Evolutionary conservation across 2,797 vertebrate species (phyloP).

Genomic region (Rhincodon typus): DNA sequence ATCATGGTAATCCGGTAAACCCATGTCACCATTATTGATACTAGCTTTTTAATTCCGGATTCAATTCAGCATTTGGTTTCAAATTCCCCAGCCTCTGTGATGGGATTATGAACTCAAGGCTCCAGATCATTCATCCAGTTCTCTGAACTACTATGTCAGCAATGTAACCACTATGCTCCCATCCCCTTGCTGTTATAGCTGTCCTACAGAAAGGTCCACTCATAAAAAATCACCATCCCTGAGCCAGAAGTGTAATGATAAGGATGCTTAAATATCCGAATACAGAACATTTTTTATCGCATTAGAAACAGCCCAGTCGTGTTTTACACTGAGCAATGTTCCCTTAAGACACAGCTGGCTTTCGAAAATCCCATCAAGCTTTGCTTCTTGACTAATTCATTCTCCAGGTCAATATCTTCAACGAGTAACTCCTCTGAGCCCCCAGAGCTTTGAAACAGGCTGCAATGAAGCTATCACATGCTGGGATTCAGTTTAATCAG

Average conservation of each 20-base stretch:
- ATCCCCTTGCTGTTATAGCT: background rate
- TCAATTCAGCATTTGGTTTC: too few species aligned
- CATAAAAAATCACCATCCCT: background rate
- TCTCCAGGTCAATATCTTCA: background rate
- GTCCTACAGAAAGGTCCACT: background rate
- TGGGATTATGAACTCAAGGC: too few species aligned
- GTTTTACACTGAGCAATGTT: background rate
- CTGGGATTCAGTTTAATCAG: background rate
- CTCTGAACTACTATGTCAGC: too few species aligned
- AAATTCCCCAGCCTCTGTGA: too few species aligned
- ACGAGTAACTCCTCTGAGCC: background rate
- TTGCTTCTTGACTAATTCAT: background rate
- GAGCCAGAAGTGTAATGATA: background rate
- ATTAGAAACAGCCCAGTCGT: background rate
- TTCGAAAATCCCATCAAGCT: background rate
- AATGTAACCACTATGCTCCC: too few species aligned
- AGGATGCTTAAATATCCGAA: background rate
- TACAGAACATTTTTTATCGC: background rate
- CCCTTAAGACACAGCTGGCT: background rate
- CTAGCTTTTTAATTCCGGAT: too few species aligned
- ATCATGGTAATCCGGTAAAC: too few species aligned
- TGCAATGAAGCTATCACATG: background rate
- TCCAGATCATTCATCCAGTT: too few species aligned
- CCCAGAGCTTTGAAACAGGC: background rate
- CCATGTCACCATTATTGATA: too few species aligned